These are phyloP conservation scores for Sphaerophoria rueppellii DNA, from an alignment of 2,888 invertebrate genomes.

Conservation along the genomic window DNA sequence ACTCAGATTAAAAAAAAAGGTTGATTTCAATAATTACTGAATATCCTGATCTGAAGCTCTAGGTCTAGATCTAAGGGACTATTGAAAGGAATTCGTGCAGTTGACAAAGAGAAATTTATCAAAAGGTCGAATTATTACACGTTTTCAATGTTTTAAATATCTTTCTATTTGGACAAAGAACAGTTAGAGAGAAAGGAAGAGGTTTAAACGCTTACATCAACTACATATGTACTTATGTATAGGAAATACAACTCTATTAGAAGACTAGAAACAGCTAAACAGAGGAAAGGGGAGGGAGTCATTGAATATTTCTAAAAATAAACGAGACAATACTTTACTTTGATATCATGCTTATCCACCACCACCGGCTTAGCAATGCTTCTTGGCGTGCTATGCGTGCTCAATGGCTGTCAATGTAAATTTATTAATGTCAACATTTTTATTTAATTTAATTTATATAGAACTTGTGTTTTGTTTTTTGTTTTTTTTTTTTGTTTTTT, in stretches of 20 bases:
- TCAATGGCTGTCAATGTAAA: slow-evolving; percentile 72
- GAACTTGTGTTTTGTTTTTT: slow-evolving; percentile 31
- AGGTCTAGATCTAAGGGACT: too few species aligned
- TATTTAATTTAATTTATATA: background rate
- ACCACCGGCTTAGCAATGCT: slow-evolving; percentile 74
- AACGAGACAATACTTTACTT: slow-evolving; percentile 72
- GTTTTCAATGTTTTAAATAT: background rate
- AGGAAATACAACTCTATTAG: background rate
- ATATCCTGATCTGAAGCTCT: too few species aligned
- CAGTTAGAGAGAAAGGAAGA: background rate
- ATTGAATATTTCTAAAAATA: slow-evolving; percentile 25
- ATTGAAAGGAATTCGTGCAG: slow-evolving; percentile 1
- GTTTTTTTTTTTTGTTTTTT: slow-evolving; percentile 25
- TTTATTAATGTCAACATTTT: slow-evolving; percentile 26
- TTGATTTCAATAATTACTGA: too few species aligned
- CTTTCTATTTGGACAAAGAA: background rate
- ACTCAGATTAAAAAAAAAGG: too few species aligned
- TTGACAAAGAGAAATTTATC: slow-evolving; percentile 1
- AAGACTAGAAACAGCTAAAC: background rate
- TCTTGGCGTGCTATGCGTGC: slow-evolving; percentile 74
- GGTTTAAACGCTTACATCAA: background rate
- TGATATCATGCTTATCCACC: slow-evolving; percentile 74
- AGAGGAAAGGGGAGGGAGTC: background rate
- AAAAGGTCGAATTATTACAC: background rate
- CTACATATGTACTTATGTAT: background rate